These are phyloP conservation scores for Herpetotheres cachinnans DNA, from an alignment of 2,113 vertebrate species.

Conservation along the genomic window DNA sequence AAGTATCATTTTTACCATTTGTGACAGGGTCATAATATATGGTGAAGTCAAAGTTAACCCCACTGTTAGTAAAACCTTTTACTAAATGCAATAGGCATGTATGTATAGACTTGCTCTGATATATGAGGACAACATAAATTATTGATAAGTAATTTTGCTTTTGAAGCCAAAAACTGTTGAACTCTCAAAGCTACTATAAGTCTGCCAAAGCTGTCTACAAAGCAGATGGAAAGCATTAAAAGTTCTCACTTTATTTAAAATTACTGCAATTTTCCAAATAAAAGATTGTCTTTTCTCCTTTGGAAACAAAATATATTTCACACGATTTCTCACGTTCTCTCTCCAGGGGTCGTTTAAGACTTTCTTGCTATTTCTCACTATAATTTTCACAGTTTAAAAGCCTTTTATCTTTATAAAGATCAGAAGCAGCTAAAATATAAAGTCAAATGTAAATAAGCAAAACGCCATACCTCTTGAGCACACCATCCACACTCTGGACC, in stretches of 20 bases:
- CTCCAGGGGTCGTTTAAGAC: slow-evolving; percentile 39
- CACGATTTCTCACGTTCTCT: slow-evolving; percentile 43
- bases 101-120: background rate
- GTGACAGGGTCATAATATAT: background rate
- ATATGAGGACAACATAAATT: background rate
- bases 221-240: slow-evolving; percentile 68
- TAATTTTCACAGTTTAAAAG: slow-evolving; percentile 16
- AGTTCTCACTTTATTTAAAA: slow-evolving; percentile 69
- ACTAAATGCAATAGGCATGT: slow-evolving; percentile 20
- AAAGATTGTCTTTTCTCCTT: slow-evolving; percentile 49
- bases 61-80: background rate
- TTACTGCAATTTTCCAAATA: slow-evolving; percentile 71
- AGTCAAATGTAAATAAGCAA: background rate
- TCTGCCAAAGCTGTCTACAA: slow-evolving; percentile 60
- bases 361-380: slow-evolving; percentile 5
- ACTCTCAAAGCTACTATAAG: slow-evolving; percentile 30
- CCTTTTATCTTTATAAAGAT: background rate
- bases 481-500: slow-evolving; percentile 96
- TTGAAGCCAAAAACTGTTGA: slow-evolving; percentile 34
- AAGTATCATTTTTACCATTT: slow-evolving; percentile 19
- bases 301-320: slow-evolving; percentile 43
- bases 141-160: slow-evolving; percentile 32
- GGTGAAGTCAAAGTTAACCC: background rate
- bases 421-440: background rate
- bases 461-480: slow-evolving; percentile 86